These are phyloP conservation scores for Columba livia DNA, from an alignment of 2,113 vertebrate genomes.

Conservation along the genomic window DNA sequence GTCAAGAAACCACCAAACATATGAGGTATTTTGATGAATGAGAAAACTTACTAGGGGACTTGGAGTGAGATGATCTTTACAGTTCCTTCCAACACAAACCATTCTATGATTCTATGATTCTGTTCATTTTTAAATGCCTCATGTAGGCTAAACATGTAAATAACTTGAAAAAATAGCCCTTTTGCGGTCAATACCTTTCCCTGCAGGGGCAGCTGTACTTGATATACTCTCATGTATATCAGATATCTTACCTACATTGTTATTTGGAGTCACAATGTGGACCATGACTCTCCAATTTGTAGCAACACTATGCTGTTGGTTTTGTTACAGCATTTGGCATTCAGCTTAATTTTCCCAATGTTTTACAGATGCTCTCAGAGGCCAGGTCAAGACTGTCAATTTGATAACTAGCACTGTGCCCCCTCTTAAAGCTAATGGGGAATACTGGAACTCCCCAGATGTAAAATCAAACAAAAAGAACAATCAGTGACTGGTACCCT, in stretches of 20 bases:
- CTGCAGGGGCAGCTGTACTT: background rate
- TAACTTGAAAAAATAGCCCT: background rate
- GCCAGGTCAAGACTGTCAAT: conserved; percentile 67
- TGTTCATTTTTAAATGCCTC: background rate
- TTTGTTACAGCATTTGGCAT: conserved; percentile 45
- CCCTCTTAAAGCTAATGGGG: conserved; percentile 68
- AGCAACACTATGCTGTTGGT: conserved; percentile 4
- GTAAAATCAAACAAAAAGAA: conserved; percentile 60
- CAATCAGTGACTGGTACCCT: conserved; percentile 56
- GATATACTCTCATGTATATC: background rate
- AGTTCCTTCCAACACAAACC: background rate
- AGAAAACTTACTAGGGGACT: background rate
- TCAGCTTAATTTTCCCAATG: conserved; percentile 62
- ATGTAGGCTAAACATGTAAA: background rate
- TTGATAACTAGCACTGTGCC: conserved; percentile 67
- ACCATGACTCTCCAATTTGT: background rate
- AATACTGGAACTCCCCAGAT: conserved; percentile 61
- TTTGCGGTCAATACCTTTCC: background rate
- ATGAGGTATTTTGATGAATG: background rate
- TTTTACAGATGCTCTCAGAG: conserved; percentile 68
- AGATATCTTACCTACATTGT: background rate
- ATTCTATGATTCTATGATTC: background rate
- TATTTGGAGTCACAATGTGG: conserved; percentile 3
- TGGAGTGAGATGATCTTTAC: background rate
- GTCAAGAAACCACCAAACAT: background rate